Percentiles rank a stretch among this genome's conserved stretches.
Evolutionary conservation across 2,888 invertebrate genomes (phyloP).

Genomic region (Lasioglossum lativentre): DNA sequence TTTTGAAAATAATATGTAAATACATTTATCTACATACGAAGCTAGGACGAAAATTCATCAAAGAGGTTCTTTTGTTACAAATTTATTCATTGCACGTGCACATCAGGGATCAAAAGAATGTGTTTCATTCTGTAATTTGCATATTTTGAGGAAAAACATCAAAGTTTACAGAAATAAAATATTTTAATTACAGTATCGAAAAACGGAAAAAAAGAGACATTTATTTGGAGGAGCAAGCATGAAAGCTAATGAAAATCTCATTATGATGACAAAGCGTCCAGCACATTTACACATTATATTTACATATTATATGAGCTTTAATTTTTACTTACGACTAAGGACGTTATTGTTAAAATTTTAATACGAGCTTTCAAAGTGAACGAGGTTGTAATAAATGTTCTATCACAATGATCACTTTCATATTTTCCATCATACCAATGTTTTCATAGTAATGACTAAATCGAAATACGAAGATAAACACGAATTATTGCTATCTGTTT

Average conservation of each 20-base stretch:
- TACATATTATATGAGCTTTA: neutral
- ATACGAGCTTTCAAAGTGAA: neutral
- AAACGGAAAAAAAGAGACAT: too few relatives aligned
- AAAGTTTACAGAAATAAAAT: neutral
- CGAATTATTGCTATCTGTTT: too few relatives aligned
- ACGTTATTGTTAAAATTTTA: neutral
- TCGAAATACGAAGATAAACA: neutral
- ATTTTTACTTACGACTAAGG: neutral
- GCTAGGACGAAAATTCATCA: neutral
- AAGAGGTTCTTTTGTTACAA: neutral
- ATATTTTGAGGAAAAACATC: neutral
- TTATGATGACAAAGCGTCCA: too few relatives aligned
- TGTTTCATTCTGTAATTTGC: neutral
- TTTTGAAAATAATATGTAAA: neutral
- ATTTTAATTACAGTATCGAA: neutral
- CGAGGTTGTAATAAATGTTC: neutral
- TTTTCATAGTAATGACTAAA: neutral
- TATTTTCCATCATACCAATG: too few relatives aligned
- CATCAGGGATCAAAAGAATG: neutral
- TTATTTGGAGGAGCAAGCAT: neutral
- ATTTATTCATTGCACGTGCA: neutral
- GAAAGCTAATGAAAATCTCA: neutral
- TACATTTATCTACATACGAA: neutral
- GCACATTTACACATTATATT: too few relatives aligned
- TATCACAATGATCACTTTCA: too few relatives aligned